Conservation (phyloP, 2,888 invertebrate genomes). For the Sicus ferrugineus region DNA sequence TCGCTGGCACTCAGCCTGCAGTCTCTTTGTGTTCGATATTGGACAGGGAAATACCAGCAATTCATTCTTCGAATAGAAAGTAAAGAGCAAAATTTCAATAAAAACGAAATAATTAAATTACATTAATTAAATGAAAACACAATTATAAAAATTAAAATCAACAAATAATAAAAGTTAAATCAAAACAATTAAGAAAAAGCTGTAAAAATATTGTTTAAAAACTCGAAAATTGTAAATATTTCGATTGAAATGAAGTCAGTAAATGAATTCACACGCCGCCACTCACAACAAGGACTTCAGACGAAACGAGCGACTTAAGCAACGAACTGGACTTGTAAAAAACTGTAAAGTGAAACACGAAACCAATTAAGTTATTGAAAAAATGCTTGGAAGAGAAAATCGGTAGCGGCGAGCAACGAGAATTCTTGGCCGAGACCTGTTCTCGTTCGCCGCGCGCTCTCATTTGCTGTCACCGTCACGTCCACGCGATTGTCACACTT, state of each 20-base stretch:
- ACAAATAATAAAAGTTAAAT: too few species aligned
- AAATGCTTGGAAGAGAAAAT: background rate
- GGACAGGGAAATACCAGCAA: too few species aligned
- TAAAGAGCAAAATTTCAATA: too few species aligned
- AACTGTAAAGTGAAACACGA: background rate
- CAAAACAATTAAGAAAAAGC: too few species aligned
- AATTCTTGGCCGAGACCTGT: background rate
- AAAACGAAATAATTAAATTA: too few species aligned
- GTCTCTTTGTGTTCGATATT: too few species aligned
- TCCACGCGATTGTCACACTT: constrained; percentile 4
- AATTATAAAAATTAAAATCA: background rate
- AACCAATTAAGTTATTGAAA: background rate
- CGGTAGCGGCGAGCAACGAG: too few species aligned
- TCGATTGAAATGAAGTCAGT: too few species aligned
- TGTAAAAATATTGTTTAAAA: too few species aligned
- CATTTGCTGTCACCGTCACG: background rate
- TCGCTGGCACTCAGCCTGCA: too few species aligned
- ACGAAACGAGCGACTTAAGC: background rate
- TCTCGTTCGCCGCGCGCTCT: background rate
- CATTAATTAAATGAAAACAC: too few species aligned
- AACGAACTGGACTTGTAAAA: background rate
- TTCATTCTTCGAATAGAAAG: too few species aligned
- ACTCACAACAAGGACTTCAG: background rate
- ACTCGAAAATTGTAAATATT: background rate
- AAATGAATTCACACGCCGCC: background rate